Evolutionary conservation across 2,888 invertebrate genomes (phyloP), one percentile per base, ranked within the genome.

Genomic region (Lacanobia oleracea): DNA sequence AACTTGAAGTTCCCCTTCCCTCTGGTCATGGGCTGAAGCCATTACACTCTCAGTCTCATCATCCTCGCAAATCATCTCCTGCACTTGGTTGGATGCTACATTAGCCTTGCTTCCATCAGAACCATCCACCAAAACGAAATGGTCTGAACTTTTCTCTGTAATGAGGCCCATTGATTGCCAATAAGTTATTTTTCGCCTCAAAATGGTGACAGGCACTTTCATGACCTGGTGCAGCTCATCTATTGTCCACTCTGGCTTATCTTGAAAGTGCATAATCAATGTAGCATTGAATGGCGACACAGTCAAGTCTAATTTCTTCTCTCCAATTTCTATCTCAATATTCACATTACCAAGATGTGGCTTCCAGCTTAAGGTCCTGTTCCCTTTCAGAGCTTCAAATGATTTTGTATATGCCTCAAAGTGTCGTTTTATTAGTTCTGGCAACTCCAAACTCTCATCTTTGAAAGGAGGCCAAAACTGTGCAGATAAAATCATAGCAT

Each of bases 391-490:
- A 0, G 98, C 97, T 93, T 99, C 99, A 95, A 98, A 99, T 0
- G 98, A 97, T 90, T 98, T 98, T 0, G 99, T 99, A 89, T 98
- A 99, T 67, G 97, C 97, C 77, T 98, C 97, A 83, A 99, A 97
- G 89, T 98, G 98, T 69, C 97, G 96, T 88, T 98, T 97, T 61
- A 99, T 97, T 88, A 97, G 96, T 43, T 97, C 97, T 0, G 99
- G 99, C 61, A 99, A 93, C 89, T 98, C 98, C 23, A 99, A 95
- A 84, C 98, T 98, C 93, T 99, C 99, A 92, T 99, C 99, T 91
- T 99, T 98, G 86, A 99, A 99, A 12, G 98, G 97, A 1, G 99
- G 99, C 99, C 99, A 99, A 96, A 99, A 99, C 92, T 99, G 99
- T 2, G 99, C 99, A 0, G 99, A 99, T n/a, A 99, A 96, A 84